phyloP scores from a whole-genome alignment of 2,797 vertebrate species.

The Mormyrops attenuatus region DNA sequence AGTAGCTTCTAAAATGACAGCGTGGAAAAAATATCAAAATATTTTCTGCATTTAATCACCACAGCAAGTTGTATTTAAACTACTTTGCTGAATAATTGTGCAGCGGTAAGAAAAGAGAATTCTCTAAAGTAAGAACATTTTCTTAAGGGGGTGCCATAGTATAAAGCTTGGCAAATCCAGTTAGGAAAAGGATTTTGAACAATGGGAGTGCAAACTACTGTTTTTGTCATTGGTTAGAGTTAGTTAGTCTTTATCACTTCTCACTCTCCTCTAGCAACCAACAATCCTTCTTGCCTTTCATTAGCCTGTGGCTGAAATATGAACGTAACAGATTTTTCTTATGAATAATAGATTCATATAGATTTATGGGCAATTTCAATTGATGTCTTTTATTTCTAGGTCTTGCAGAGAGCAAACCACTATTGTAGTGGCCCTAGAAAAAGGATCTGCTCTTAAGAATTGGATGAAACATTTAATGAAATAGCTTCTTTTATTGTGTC shows the following conservation, averaged over 20 bases:
- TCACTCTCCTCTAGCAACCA: not conserved
- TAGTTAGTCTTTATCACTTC: not conserved
- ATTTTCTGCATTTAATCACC: not conserved
- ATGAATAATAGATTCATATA: constrained; percentile 36
- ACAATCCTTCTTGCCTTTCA: not conserved
- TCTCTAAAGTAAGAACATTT: not conserved
- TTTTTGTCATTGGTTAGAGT: not conserved
- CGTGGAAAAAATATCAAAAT: not conserved
- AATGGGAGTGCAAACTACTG: constrained; percentile 24
- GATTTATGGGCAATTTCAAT: constrained; percentile 27
- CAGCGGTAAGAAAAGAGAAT: not conserved
- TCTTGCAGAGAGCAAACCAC: not conserved
- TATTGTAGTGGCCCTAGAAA: not conserved
- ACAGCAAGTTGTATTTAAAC: not conserved
- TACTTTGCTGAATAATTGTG: not conserved
- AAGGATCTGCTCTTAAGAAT: constrained; percentile 24
- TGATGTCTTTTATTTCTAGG: not conserved
- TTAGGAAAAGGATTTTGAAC: constrained; percentile 20
- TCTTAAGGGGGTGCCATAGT: not conserved
- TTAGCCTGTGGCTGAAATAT: constrained; percentile 23
- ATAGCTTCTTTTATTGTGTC: not conserved
- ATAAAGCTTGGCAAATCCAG: constrained; percentile 16
- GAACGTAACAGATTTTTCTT: constrained; percentile 28
- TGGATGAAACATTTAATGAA: not conserved
- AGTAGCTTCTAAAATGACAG: not conserved